Evolutionary conservation across 2,113 vertebrate genomes (phyloP).

Genomic region (Noturus placidus): DNA sequence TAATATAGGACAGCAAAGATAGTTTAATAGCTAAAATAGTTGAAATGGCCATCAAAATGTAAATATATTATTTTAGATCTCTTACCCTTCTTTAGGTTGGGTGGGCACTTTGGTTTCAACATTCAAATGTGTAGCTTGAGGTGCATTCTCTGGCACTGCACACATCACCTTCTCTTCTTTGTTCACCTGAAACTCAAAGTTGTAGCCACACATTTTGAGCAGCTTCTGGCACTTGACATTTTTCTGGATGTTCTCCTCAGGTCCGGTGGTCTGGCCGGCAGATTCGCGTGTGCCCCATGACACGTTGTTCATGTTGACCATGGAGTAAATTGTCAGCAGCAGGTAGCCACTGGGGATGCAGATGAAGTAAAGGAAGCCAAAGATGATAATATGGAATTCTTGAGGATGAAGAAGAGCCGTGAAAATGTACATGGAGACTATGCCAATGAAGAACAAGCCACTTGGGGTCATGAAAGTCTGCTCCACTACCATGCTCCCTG

Average conservation of each 20-base stretch:
- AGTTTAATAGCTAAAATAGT: background rate
- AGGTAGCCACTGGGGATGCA: constrained; percentile 72
- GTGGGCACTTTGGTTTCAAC: background rate
- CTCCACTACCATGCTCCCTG: constrained; percentile 53
- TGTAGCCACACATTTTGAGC: constrained; percentile 36
- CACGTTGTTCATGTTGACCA: constrained; percentile 74
- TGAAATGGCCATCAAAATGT: background rate
- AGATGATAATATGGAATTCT: constrained; percentile 60
- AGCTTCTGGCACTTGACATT: constrained; percentile 32
- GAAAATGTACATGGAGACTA: constrained; percentile 52
- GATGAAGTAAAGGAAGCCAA: constrained; percentile 68
- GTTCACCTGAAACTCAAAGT: constrained; percentile 27
- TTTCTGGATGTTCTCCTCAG: background rate
- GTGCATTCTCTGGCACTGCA: background rate
- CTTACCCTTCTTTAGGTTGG: background rate
- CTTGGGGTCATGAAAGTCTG: constrained; percentile 65
- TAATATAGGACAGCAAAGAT: background rate
- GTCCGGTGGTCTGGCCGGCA: background rate
- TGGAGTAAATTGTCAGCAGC: constrained; percentile 72
- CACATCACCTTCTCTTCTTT: constrained; percentile 3
- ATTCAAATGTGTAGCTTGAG: background rate
- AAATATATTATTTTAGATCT: background rate
- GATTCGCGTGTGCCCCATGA: constrained; percentile 75
- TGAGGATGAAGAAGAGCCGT: constrained; percentile 66
- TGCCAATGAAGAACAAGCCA: constrained; percentile 63